A percentile compares a stretch with the other conserved stretches of the same genome.
Evolutionary conservation across 2,113 vertebrate genomes (phyloP).

Genomic region (Heliornis fulica): DNA sequence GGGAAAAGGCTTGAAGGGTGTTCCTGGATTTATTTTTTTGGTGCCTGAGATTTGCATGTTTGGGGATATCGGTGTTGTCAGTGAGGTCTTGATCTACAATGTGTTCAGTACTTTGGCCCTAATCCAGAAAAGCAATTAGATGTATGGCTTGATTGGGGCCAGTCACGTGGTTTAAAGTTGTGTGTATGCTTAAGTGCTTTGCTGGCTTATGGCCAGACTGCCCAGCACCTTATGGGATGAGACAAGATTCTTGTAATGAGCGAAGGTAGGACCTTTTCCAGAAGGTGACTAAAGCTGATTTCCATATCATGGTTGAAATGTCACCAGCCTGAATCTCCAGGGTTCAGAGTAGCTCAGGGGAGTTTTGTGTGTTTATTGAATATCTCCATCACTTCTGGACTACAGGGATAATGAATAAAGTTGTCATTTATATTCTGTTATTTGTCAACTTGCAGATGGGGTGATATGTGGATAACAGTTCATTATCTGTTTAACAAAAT

Average conservation of each 20-base stretch:
- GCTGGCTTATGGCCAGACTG: slow-evolving; percentile 1
- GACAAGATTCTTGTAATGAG: not conserved
- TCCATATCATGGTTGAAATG: too few relatives aligned
- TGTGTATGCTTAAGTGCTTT: not conserved
- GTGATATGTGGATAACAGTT: not conserved
- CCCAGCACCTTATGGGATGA: not conserved
- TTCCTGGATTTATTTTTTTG: not conserved
- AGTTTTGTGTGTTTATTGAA: not conserved
- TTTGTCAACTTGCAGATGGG: not conserved
- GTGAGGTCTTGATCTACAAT: not conserved
- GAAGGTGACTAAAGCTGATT: not conserved
- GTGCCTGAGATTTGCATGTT: not conserved
- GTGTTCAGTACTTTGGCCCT: not conserved
- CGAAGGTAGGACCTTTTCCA: not conserved
- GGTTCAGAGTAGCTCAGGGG: not conserved
- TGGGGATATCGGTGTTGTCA: not conserved
- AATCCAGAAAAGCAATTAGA: slow-evolving; percentile 21
- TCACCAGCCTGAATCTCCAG: not conserved
- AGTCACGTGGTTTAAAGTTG: not conserved
- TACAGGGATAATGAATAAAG: not conserved
- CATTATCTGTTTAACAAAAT: slow-evolving; percentile 2
- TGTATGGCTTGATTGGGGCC: not conserved
- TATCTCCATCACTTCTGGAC: not conserved
- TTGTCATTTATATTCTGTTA: slow-evolving; percentile 10
- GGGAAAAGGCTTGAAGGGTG: not conserved